Evolutionary conservation across 2,888 invertebrate species (phyloP).

Genomic region (Drosophila nigricruria): DNA sequence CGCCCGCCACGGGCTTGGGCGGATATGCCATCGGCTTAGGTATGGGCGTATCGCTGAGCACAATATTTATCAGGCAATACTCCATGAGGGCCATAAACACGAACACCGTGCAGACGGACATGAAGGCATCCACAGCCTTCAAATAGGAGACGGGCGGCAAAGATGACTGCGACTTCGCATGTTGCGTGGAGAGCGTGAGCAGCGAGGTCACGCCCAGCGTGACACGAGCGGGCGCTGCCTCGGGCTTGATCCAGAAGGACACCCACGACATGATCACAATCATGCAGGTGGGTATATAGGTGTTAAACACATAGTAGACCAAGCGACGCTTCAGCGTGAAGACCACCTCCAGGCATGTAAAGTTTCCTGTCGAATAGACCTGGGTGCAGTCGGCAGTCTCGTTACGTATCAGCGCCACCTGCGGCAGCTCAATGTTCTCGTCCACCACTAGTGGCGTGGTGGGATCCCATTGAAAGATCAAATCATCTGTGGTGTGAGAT

Average conservation of each 20-base stretch:
- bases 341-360: slow-evolving; percentile 95
- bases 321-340: slow-evolving; percentile 95
- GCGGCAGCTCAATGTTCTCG: slow-evolving; percentile 94
- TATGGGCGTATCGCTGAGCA: slow-evolving; percentile 84
- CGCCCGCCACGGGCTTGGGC: slow-evolving; percentile 83
- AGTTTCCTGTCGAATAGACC: slow-evolving; percentile 90
- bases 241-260: slow-evolving; percentile 97
- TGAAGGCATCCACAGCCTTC: slow-evolving; percentile 96
- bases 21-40: slow-evolving; percentile 85
- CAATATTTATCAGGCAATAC: slow-evolving; percentile 93
- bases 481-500: slow-evolving; percentile 94
- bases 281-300: slow-evolving; percentile 96
- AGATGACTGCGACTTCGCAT: slow-evolving; percentile 97
- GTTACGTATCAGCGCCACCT: slow-evolving; percentile 94
- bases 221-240: slow-evolving; percentile 96
- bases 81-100: slow-evolving; percentile 98
- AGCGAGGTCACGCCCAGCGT: slow-evolving; percentile 96
- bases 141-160: slow-evolving; percentile 96
- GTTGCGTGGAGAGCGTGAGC: slow-evolving; percentile 95
- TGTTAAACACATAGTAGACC: slow-evolving; percentile 96
- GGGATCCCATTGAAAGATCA: slow-evolving; percentile 95
- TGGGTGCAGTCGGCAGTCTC: slow-evolving; percentile 95
- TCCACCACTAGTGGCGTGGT: slow-evolving; percentile 95
- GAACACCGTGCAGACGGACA: slow-evolving; percentile 96
- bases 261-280: slow-evolving; percentile 99